Base-by-base conservation (phyloP, 2,888 invertebrate genomes). In the Phania funesta region DNA sequence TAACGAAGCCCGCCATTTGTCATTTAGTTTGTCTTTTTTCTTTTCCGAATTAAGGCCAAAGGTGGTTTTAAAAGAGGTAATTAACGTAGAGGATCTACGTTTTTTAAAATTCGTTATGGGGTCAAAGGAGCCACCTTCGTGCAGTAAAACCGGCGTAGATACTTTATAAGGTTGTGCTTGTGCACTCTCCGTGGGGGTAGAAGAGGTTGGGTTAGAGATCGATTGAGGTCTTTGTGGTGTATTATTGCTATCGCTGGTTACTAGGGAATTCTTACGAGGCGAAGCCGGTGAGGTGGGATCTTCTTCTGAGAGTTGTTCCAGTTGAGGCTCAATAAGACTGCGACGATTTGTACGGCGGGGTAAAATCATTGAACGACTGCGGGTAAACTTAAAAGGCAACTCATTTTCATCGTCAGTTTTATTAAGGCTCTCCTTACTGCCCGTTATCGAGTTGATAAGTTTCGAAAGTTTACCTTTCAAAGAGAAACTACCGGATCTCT, bases 1-100 rank as follows among this genome's bases (percentile, higher is more conserved):
- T 79, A 93, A 84, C 0, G 92, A 92, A 16, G 92, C 92, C 35
- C 92, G 92, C 93, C 93, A 93, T 84, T 90, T 90, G 56, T 91
- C 88, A 84, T 90, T 91, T 56, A 90, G 83, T 32, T 90, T 89
- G 48, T 90, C 90, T 48, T 88, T 88, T 70, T 89, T 90, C 87
- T 91, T 84, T 87, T 91, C 84, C 3, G 76, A 76, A n/a, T 71
- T 77, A 5, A 86, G 87, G 1, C 87, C 85, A 26, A 90, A 85
- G 0, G 89, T 90, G 56, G 87, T 87, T 56, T 88, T 89, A 46
- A 90, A 89, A 3, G 89, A 89, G 2, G 88, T 86, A 9, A 90
- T 87, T 8, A 90, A 83, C 7, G 89, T 89, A 16, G 86, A 89
- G 3, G 90, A 90, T 2, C 90, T 86, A 0, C 89, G 85, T 64